A percentile compares a stretch with the other conserved stretches of the same genome.
Conservation (phyloP, 2,113 vertebrate genomes). For the Solenodon paradoxus region DNA sequence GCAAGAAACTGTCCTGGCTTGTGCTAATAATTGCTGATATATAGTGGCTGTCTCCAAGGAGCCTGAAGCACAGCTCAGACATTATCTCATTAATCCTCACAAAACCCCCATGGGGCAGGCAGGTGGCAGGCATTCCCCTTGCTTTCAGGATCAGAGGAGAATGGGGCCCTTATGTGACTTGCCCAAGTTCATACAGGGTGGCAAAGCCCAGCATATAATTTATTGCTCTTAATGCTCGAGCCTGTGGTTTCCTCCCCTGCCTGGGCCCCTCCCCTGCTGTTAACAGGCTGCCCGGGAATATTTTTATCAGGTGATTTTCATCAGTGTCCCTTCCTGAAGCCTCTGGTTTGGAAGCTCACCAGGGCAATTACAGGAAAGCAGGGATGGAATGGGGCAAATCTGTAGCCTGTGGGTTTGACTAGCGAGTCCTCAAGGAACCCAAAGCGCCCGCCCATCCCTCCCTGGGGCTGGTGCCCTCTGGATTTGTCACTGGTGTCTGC, state of each 20-base stretch:
- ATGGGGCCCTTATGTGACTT: constrained; percentile 21
- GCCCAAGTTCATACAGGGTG: constrained; percentile 37
- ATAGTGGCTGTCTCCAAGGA: constrained; percentile 37
- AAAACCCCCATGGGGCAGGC: constrained; percentile 27
- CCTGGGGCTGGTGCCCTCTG: background rate
- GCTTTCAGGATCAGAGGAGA: constrained; percentile 49
- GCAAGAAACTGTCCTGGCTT: constrained; percentile 37
- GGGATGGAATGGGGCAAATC: background rate
- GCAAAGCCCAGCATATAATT: constrained; percentile 34
- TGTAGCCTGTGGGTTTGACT: constrained; percentile 50
- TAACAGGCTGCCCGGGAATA: constrained; percentile 28
- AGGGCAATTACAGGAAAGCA: constrained; percentile 45
- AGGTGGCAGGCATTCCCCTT: constrained; percentile 58
- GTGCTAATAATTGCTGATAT: constrained; percentile 51
- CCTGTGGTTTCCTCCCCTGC: constrained; percentile 35
- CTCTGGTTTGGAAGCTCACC: constrained; percentile 61
- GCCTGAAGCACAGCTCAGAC: constrained; percentile 25
- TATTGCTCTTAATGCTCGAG: constrained; percentile 47
- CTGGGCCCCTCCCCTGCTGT: background rate
- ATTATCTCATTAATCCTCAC: constrained; percentile 58
- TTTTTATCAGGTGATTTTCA: constrained; percentile 69
- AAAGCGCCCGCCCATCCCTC: background rate
- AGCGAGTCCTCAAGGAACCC: background rate
- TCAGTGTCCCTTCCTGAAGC: constrained; percentile 64
- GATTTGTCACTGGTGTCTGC: background rate